Evolutionary conservation across 2,113 vertebrate species (phyloP), one percentile per base, ranked within the genome.

Genomic region (Amphilophus citrinellus): DNA sequence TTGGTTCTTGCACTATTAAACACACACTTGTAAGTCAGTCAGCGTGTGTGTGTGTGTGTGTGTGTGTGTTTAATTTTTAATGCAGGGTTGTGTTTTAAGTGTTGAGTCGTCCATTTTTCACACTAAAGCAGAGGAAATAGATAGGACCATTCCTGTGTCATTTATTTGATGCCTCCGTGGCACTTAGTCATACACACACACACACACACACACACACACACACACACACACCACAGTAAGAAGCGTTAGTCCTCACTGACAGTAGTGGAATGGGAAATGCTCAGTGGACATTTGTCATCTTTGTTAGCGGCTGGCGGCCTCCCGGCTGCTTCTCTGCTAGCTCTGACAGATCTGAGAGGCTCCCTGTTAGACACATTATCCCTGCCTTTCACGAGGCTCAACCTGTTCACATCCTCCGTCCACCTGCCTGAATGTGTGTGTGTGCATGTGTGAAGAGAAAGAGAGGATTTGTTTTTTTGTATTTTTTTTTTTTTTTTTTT

Each of bases 201-300:
- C 68, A 44, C 50, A 87, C n/a, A n/a, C n/a, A n/a, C n/a, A n/a
- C n/a, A n/a, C n/a, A n/a, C 73, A 80, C 76, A 87, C 80, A 87
- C 53, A 78, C 66, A 68, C 76, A 66, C 60, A 81, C 62, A 20
- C 1, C 15, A 86, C 39, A 73, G 84, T 80, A 61, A 76, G 81
- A 84, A 81, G 86, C 44, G 88, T 86, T 87, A 88, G 86, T 94
- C 87, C 79, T 89, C 30, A 61, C 88, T 90, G 92, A 94, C 93
- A 92, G 90, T 71, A 79, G 89, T 59, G 89, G 86, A 92, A 93
- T 89, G 78, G 92, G 90, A 92, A 93, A 90, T 60, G 85, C 90
- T 93, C 88, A 39, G 86, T 78, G 91, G 89, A 91, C 88, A 91
- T 93, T 93, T 94, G 89, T 94, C 90, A 94, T 95, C 88, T 89